phyloP scores from a whole-genome alignment of 2,113 vertebrate species.

The Procavia capensis region DNA sequence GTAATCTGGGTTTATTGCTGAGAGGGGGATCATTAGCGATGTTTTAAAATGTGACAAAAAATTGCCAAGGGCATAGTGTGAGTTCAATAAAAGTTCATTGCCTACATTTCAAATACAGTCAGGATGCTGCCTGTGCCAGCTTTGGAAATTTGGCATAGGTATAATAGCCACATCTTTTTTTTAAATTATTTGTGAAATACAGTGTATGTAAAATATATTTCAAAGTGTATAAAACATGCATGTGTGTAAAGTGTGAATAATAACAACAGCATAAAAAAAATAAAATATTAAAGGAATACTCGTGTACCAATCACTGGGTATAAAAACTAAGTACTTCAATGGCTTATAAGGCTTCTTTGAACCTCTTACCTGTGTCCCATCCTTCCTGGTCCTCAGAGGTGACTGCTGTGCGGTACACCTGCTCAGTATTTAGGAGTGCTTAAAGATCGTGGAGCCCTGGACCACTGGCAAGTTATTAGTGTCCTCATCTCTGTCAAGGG shows the following conservation, averaged over 20 bases:
- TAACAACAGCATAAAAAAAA: not conserved
- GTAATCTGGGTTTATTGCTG: not conserved
- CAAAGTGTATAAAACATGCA: not conserved
- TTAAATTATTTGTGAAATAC: not conserved
- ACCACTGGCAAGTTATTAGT: not conserved
- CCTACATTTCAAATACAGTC: not conserved
- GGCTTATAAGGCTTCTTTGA: not conserved
- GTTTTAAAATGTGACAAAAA: not conserved
- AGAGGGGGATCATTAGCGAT: not conserved
- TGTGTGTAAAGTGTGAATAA: not conserved
- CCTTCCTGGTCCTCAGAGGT: not conserved
- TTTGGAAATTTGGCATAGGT: not conserved
- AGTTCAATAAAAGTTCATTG: not conserved
- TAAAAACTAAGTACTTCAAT: not conserved
- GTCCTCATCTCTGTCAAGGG: not conserved
- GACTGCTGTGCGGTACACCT: not conserved
- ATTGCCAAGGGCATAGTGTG: not conserved
- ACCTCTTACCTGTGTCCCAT: not conserved
- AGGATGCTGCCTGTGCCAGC: not conserved
- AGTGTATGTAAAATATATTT: not conserved
- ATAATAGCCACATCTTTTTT: not conserved
- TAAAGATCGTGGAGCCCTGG: not conserved
- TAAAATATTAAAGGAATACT: constrained; percentile 4
- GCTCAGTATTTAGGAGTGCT: not conserved
- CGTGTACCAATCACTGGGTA: not conserved